Percentiles rank a stretch among this genome's conserved stretches.
Evolutionary conservation across 2,888 invertebrate genomes (phyloP).

Genomic region (Leptopterna dolabrata): DNA sequence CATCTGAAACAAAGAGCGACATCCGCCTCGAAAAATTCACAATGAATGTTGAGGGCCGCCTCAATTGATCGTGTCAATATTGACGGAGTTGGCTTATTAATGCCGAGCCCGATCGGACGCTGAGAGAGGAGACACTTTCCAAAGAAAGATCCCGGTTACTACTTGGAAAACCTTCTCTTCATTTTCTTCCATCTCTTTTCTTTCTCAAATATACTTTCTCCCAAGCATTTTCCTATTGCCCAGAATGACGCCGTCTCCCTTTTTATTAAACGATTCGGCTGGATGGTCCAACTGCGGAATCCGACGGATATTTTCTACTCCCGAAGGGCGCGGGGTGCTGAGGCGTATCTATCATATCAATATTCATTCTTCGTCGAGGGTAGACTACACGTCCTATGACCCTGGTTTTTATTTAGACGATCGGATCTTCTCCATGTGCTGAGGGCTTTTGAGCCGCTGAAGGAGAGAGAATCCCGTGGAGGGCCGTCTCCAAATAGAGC

Average conservation of each 20-base stretch:
- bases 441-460: too few species aligned
- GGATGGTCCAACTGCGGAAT: neutral
- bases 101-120: neutral
- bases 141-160: neutral
- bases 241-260: neutral
- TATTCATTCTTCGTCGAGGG: neutral
- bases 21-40: neutral
- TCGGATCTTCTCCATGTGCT: neutral
- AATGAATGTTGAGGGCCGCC: constrained; percentile 3
- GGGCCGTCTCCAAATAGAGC: too few species aligned
- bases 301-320: neutral
- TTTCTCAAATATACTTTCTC: neutral
- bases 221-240: neutral
- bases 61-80: neutral
- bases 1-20: neutral
- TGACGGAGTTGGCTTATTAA: constrained; percentile 7
- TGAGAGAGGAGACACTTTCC: neutral
- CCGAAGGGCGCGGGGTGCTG: neutral
- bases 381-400: neutral
- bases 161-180: neutral
- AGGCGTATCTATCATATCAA: neutral
- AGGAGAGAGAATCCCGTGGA: too few species aligned
- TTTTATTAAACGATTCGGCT: neutral
- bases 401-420: neutral
- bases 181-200: neutral